Percentiles rank a stretch among this genome's conserved stretches.
These are phyloP conservation scores for Ophiothrix spiculata DNA, from an alignment of 35 echinoderm and acorn worm genomes.

Conservation along the genomic window DNA sequence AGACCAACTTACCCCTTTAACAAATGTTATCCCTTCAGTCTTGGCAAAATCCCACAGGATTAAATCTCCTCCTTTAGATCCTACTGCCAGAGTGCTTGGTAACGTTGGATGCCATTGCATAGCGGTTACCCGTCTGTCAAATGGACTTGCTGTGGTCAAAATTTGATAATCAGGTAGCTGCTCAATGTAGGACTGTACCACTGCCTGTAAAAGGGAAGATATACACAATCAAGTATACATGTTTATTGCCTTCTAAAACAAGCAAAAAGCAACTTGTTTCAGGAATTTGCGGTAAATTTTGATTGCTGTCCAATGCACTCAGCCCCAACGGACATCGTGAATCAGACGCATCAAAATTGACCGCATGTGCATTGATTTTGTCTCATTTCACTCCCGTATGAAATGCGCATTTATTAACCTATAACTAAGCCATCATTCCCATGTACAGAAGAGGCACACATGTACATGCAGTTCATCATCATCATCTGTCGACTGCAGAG, in stretches of 20 bases:
- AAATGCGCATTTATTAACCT: too few relatives aligned
- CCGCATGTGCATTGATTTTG: too few relatives aligned
- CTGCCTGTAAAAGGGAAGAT: slow-evolving; percentile 32
- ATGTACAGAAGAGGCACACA: too few relatives aligned
- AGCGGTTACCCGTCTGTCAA: slow-evolving; percentile 70
- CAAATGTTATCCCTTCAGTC: slow-evolving; percentile 23
- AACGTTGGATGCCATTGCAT: slow-evolving; percentile 69
- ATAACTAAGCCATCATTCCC: too few relatives aligned
- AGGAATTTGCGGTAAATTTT: background rate
- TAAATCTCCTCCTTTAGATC: slow-evolving; percentile 68
- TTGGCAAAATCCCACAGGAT: slow-evolving; percentile 59
- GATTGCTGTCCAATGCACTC: too few relatives aligned
- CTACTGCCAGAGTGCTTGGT: slow-evolving; percentile 56
- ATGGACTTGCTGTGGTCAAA: slow-evolving; percentile 42
- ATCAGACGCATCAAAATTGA: too few relatives aligned
- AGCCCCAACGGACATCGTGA: too few relatives aligned
- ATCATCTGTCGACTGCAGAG: too few relatives aligned
- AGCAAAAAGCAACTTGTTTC: background rate
- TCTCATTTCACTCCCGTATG: too few relatives aligned
- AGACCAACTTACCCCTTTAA: slow-evolving; percentile 60
- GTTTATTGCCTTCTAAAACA: background rate
- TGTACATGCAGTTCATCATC: too few relatives aligned
- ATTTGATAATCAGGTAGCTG: slow-evolving; percentile 39
- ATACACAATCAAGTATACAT: background rate
- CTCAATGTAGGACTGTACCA: slow-evolving; percentile 37